Percentiles rank a stretch among this genome's conserved stretches.
Evolutionary conservation across 2,113 vertebrate genomes (phyloP).

Genomic region (Pluvialis apricaria): DNA sequence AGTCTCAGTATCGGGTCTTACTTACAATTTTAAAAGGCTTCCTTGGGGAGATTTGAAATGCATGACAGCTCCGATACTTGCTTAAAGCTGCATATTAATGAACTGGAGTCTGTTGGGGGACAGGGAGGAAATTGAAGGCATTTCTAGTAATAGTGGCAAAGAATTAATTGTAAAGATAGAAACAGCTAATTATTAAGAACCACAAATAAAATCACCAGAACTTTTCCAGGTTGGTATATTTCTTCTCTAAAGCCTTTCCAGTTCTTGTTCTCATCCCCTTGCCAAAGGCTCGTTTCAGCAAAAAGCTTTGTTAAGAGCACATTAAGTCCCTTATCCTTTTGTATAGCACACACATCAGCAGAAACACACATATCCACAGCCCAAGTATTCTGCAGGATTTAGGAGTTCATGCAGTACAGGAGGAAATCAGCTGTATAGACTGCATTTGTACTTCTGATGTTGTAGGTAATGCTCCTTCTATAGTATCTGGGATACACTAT

Average conservation of each 20-base stretch:
- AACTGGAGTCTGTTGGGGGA: not conserved
- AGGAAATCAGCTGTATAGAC: not conserved
- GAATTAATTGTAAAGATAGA: constrained; percentile 40
- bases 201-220: constrained; percentile 6
- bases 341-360: not conserved
- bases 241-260: not conserved
- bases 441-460: not conserved
- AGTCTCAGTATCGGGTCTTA: constrained; percentile 38
- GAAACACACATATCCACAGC: not conserved
- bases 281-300: not conserved
- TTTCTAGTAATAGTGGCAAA: constrained; percentile 27
- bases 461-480: not conserved
- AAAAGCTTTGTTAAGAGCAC: not conserved
- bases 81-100: constrained; percentile 47
- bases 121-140: constrained; percentile 21
- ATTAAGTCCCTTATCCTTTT: not conserved
- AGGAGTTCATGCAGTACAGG: not conserved
- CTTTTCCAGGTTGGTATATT: not conserved
- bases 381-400: not conserved
- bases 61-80: not conserved
- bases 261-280: not conserved
- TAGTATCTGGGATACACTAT: not conserved
- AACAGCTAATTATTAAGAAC: not conserved
- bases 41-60: constrained; percentile 52
- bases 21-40: constrained; percentile 52